Percentiles rank a stretch among this genome's conserved stretches.
Evolutionary conservation across 2,113 vertebrate genomes (phyloP).

Genomic region (Gyps fulvus): DNA sequence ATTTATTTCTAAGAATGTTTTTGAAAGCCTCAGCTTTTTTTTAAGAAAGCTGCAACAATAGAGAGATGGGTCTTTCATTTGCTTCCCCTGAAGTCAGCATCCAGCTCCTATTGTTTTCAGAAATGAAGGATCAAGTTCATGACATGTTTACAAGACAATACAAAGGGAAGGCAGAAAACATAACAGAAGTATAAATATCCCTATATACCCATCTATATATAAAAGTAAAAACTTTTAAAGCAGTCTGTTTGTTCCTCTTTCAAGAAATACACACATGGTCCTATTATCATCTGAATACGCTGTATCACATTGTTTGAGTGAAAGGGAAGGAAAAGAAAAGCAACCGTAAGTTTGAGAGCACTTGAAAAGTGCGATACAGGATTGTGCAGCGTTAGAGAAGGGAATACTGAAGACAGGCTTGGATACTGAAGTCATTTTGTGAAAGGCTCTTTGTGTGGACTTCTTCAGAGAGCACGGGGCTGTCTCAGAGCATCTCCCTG

Average conservation of each 20-base stretch:
- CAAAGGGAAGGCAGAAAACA: conserved; percentile 32
- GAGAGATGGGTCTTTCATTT: neutral
- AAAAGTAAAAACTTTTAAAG: conserved; percentile 17
- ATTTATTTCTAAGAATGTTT: neutral
- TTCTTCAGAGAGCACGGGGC: neutral
- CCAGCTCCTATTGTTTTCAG: conserved; percentile 20
- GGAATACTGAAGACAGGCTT: neutral
- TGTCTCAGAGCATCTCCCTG: neutral
- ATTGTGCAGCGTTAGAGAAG: neutral
- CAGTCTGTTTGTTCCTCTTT: neutral
- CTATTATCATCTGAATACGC: neutral
- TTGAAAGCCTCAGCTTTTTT: neutral
- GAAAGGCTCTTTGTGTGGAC: neutral
- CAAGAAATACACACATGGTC: neutral
- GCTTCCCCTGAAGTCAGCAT: neutral
- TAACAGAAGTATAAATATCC: conserved; percentile 38
- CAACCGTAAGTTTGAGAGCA: neutral
- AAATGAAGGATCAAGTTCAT: conserved; percentile 3
- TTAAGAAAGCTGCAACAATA: neutral
- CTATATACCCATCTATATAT: neutral
- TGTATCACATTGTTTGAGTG: neutral
- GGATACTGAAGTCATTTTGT: neutral
- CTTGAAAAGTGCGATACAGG: neutral
- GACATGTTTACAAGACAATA: conserved; percentile 28
- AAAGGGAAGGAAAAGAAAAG: neutral